Evolutionary conservation across 2,888 invertebrate species (phyloP).

Genomic region (Ceraclea dissimilis): DNA sequence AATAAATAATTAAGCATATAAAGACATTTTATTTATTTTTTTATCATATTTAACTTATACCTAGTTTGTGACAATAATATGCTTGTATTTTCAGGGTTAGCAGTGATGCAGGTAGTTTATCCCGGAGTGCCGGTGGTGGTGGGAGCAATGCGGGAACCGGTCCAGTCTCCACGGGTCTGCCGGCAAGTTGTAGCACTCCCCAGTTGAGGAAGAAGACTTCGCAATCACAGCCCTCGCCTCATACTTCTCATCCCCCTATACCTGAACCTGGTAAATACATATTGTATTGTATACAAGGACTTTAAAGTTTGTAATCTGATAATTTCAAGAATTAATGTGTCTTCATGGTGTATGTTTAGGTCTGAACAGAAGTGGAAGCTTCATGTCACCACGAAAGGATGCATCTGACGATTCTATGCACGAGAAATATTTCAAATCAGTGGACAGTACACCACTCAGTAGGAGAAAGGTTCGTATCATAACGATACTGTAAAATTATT

Average conservation of each 20-base stretch:
- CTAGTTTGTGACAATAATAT: too few relatives aligned
- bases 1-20: too few relatives aligned
- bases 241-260: conserved; percentile 12
- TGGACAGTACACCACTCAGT: conserved; percentile 60
- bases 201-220: conserved; percentile 52
- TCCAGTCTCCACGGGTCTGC: conserved; percentile 7
- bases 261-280: conserved; percentile 8
- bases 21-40: too few relatives aligned
- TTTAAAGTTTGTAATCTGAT: too few relatives aligned
- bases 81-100: conserved; percentile 13
- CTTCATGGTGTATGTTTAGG: conserved; percentile 30
- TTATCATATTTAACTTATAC: too few relatives aligned
- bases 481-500: conserved; percentile 14
- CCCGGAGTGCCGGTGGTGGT: conserved; percentile 10
- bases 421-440: conserved; percentile 69
- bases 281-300: background rate
- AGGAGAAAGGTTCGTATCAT: conserved; percentile 42
- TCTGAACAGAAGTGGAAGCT: conserved; percentile 46
- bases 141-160: background rate
- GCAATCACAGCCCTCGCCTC: conserved; percentile 18
- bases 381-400: conserved; percentile 51
- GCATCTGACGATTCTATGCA: conserved; percentile 76
- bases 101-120: conserved; percentile 23
- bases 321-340: too few relatives aligned
- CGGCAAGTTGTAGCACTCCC: conserved; percentile 56